These are phyloP conservation scores for Pangasius macronema DNA, from an alignment of 2,797 vertebrate genomes.

Conservation along the genomic window DNA sequence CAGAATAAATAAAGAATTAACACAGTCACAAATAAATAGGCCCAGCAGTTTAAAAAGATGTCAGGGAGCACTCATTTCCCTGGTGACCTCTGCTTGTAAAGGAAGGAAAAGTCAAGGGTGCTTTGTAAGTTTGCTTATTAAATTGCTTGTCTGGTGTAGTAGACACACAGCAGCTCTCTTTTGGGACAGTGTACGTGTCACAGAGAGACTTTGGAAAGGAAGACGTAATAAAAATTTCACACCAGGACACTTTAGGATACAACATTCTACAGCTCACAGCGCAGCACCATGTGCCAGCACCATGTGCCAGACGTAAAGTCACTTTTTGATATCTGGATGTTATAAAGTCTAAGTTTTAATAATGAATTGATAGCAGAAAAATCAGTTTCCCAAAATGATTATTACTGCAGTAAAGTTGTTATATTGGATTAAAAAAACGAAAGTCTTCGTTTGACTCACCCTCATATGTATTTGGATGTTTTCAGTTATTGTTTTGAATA, in stretches of 20 bases:
- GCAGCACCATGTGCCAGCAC: neutral
- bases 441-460: neutral
- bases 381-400: neutral
- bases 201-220: too few relatives aligned
- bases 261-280: neutral
- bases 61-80: slow-evolving; percentile 39
- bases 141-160: neutral
- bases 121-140: neutral
- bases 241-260: too few relatives aligned
- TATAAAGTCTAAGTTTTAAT: neutral
- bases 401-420: neutral
- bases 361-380: neutral
- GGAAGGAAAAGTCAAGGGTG: slow-evolving; percentile 3
- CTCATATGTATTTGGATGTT: neutral
- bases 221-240: too few relatives aligned
- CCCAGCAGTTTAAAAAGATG: slow-evolving; percentile 22
- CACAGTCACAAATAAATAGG: slow-evolving; percentile 35
- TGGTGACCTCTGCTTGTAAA: slow-evolving; percentile 5
- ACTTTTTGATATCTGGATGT: neutral
- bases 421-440: neutral
- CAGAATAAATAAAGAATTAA: slow-evolving; percentile 32
- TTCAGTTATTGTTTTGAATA: neutral
- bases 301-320: neutral
- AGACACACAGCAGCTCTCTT: neutral
- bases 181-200: too few relatives aligned